Evolutionary conservation across 2,797 vertebrate species (phyloP), one percentile per base, ranked within the genome.

Genomic region (Setipinna tenuifilis): DNA sequence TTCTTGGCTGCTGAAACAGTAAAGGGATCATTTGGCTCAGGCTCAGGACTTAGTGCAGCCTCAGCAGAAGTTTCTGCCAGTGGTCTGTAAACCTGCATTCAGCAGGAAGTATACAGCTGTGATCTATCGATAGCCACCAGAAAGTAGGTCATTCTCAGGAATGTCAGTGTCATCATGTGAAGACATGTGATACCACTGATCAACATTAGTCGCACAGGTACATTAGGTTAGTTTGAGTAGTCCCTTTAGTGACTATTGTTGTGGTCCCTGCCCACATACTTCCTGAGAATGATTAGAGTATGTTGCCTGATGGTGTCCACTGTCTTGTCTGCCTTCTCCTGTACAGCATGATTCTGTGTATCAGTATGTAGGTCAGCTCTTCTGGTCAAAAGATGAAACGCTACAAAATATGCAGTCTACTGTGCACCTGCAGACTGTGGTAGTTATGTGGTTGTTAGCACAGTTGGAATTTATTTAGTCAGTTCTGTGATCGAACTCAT

Each of bases 1-100:
- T 0, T 3, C 16, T 78, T 21, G 35, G 71, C 35, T 44, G 71
- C 12, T 75, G 28, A 41, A 35, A 14, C 35, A 19, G 35, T 78
- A 7, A 16, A 2, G 78, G 82, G 57, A 86, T 94, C 91, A 61
- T 21, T 86, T 91, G 83, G 82, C 92, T 54, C 82, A 50, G 82
- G 82, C 92, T 54, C 82, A 57, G 86, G 83, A 6, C 35, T 46
- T 84, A 89, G 82, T 88, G 90, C 91, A 6, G n/a, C 44, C 83
- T 95, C 93, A 93, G 92, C 94, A 89, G 0, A 1, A 59, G 25
- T 75, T 28, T 21, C 86, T 88, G 58, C 62, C 83, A 28, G 57
- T 83, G 86, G 86, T 85, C 87, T 59, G 81, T 80, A 83, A 85
- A 68, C 25, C 85, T 46, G 65, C 68, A 87, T 48, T 89, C 90